Evolutionary conservation across 2,113 vertebrate genomes (phyloP).

Genomic region (Panthera leo): DNA sequence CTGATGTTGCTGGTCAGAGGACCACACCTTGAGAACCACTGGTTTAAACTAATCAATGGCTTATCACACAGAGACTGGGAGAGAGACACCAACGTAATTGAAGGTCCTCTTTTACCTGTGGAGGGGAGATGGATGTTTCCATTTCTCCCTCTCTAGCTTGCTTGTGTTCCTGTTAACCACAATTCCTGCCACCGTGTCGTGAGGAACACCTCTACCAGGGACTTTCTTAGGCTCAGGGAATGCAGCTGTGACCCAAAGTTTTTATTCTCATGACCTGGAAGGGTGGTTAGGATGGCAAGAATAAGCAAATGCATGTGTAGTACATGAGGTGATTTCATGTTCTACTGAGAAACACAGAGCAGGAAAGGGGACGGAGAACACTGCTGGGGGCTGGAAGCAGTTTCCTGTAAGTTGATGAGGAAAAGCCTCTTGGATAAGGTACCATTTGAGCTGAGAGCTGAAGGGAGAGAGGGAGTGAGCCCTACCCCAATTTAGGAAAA

Average conservation of each 20-base stretch:
- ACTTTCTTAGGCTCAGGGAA: background rate
- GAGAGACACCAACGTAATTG: background rate
- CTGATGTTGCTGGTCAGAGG: background rate
- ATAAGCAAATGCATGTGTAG: background rate
- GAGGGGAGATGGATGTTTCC: background rate
- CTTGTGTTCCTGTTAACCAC: background rate
- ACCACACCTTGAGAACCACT: background rate
- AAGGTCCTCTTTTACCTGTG: background rate
- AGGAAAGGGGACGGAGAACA: accelerated
- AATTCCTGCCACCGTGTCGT: accelerated
- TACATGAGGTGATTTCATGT: accelerated
- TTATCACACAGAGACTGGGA: background rate
- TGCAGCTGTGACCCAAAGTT: background rate
- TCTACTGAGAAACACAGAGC: background rate
- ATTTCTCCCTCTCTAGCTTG: background rate
- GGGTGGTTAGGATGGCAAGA: background rate
- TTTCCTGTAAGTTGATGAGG: background rate
- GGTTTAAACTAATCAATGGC: no score
- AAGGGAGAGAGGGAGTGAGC: background rate
- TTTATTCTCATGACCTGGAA: background rate
- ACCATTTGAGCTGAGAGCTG: background rate
- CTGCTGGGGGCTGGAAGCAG: background rate
- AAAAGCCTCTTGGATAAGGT: background rate
- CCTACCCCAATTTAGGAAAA: background rate
- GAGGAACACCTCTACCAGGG: background rate